Evolutionary conservation across 2,797 vertebrate species (phyloP).

Genomic region (Molossus alvarezi): DNA sequence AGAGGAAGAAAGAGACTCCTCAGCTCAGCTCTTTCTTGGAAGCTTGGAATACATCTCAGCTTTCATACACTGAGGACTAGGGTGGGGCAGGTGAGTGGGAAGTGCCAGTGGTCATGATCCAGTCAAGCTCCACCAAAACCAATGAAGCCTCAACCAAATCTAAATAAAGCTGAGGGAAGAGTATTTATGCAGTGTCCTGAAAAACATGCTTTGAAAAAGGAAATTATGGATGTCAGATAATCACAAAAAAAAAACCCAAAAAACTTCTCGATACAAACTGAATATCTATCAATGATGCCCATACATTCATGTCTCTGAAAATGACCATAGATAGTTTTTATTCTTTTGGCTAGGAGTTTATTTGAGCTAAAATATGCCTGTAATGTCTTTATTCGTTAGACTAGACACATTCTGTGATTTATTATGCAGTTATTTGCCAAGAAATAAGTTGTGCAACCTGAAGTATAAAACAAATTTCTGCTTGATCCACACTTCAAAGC

Average conservation of each 20-base stretch:
- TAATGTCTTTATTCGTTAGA: constrained; percentile 48
- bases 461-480: constrained; percentile 69
- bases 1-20: background rate
- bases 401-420: background rate
- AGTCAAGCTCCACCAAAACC: background rate
- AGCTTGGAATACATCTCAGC: background rate
- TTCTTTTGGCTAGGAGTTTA: background rate
- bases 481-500: constrained; percentile 50
- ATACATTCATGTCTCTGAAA: background rate
- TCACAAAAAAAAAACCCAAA: background rate
- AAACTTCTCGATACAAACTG: background rate
- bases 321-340: background rate
- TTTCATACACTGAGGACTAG: background rate
- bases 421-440: constrained; percentile 6
- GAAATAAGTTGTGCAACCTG: background rate
- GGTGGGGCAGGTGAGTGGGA: rapidly evolving
- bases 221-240: background rate
- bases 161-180: background rate
- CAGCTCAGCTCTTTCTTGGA: background rate
- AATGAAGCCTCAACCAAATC: background rate
- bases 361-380: constrained; percentile 20
- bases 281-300: background rate
- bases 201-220: background rate
- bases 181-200: background rate
- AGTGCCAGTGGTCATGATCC: background rate